A percentile compares a stretch with the other conserved stretches of the same genome.
Evolutionary conservation across 2,113 vertebrate genomes (phyloP).

Genomic region (Pomatostomus ruficeps): DNA sequence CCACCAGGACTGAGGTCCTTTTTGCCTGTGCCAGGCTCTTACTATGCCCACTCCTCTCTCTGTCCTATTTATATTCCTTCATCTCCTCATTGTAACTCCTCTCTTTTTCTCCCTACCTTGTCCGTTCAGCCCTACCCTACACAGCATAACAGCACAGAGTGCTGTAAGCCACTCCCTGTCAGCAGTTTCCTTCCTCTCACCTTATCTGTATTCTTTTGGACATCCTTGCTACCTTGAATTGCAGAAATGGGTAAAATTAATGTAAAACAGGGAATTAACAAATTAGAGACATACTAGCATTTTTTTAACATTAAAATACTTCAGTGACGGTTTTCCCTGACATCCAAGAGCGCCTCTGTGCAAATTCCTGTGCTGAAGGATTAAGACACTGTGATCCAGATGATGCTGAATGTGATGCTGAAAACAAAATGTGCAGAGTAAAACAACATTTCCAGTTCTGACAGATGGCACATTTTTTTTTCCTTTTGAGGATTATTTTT

Average conservation of each 20-base stretch:
- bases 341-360: neutral
- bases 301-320: neutral
- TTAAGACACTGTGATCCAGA: constrained; percentile 14
- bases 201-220: neutral
- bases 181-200: neutral
- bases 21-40: neutral
- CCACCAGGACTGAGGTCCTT: neutral
- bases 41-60: neutral
- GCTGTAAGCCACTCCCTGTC: neutral
- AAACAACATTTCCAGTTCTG: neutral
- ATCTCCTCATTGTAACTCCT: neutral
- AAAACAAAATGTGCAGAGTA: constrained; percentile 19
- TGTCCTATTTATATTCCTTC: neutral
- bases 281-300: neutral
- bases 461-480: constrained; percentile 6
- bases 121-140: neutral
- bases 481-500: neutral
- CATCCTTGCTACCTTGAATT: neutral
- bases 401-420: neutral
- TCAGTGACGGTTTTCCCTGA: neutral
- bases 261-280: neutral
- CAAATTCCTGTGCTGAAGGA: neutral
- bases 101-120: neutral
- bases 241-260: neutral
- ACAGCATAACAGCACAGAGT: neutral